phyloP scores from a whole-genome alignment of 2,888 invertebrate genomes.

The Cantharis flavilabris region DNA sequence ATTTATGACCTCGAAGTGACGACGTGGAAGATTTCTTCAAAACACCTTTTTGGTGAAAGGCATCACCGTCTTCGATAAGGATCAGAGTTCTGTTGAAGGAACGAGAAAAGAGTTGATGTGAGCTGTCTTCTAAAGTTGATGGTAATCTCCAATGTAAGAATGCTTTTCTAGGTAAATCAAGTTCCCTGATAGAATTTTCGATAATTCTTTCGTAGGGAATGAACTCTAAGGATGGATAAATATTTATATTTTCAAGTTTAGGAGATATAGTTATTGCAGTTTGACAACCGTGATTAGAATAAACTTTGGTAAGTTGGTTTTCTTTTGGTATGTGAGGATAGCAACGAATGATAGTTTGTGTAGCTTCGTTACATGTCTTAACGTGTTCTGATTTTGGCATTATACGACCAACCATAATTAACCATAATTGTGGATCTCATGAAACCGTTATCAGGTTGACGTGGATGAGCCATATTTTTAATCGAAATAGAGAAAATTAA shows the following conservation, averaged over 20 bases:
- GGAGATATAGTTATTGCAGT: slow-evolving; percentile 29
- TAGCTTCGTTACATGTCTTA: slow-evolving; percentile 15
- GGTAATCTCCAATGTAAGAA: slow-evolving; percentile 23
- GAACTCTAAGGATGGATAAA: slow-evolving; percentile 30
- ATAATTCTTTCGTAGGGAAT: slow-evolving; percentile 32
- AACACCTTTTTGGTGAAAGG: not conserved
- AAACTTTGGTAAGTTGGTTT: not conserved
- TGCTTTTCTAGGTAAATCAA: slow-evolving; percentile 31
- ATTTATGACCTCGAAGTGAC: not conserved
- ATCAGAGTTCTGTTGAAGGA: not conserved
- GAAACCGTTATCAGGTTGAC: slow-evolving; percentile 25
- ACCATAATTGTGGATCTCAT: slow-evolving; percentile 8
- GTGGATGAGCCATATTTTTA: slow-evolving; percentile 3
- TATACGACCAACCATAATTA: not conserved
- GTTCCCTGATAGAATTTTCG: slow-evolving; percentile 25
- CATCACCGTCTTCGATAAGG: not conserved
- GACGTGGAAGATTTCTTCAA: slow-evolving; percentile 3
- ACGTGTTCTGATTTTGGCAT: slow-evolving; percentile 4
- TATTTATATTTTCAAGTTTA: not conserved
- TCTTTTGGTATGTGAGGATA: slow-evolving; percentile 19
- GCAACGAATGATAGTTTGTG: slow-evolving; percentile 30
- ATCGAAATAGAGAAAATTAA: not conserved
- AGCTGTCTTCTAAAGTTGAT: not conserved
- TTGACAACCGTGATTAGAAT: slow-evolving; percentile 29
- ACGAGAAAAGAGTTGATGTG: not conserved